Percentiles rank a stretch among this genome's conserved stretches.
Conservation (phyloP, 37 sponge, comb jelly and placozoan species). For the Ephydatia muelleri region DNA sequence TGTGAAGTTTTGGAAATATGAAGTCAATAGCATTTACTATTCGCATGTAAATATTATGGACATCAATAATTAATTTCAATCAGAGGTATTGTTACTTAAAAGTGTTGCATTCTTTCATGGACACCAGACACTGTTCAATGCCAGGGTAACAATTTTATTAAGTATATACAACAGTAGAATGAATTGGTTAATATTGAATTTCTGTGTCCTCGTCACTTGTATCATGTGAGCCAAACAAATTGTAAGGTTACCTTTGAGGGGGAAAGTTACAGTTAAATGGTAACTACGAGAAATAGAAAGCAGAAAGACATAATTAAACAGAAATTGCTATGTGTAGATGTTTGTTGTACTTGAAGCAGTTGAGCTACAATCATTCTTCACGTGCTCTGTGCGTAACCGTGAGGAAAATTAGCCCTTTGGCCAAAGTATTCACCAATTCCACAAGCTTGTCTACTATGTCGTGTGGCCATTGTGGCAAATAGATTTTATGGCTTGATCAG, state of each 20-base stretch:
- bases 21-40: too few species aligned
- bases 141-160: too few species aligned
- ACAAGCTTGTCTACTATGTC: background rate
- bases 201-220: background rate
- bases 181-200: too few species aligned
- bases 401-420: background rate
- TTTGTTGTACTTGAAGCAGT: background rate
- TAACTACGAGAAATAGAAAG: background rate
- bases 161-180: too few species aligned
- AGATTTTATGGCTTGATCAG: background rate
- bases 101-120: too few species aligned
- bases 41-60: too few species aligned
- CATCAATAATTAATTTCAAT: too few species aligned
- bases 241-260: background rate
- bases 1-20: too few species aligned
- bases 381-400: background rate
- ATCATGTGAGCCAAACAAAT: background rate
- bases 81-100: too few species aligned
- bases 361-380: background rate
- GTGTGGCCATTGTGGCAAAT: background rate
- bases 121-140: too few species aligned
- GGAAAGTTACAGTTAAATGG: background rate
- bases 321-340: background rate
- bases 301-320: background rate
- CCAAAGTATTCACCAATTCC: background rate